Base-by-base conservation (phyloP, 2,888 invertebrate genomes). In the Isoperla grammatica region DNA sequence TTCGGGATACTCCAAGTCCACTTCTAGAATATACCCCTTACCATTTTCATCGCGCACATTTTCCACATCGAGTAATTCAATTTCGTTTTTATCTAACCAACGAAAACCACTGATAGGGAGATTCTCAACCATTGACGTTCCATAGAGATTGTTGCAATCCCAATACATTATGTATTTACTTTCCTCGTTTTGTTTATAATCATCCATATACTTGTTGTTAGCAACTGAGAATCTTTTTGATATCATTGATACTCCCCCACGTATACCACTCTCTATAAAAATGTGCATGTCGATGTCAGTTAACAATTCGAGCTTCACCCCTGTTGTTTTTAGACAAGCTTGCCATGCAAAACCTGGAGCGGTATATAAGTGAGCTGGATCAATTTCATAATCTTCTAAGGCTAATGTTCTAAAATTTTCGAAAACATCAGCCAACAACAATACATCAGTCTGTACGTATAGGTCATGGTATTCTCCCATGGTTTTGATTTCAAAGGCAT, bases 1-100 rank as follows among this genome's bases (percentile, higher is more conserved):
- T 13, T 66, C 19, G 2, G 74, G 73, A 65, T 77, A 76, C 29
- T 71, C 67, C 20, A 77, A 59, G 61, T 77, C 75, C 2, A 76
- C 74, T 63, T 76, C 73, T 2, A 76, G 64, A 35, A 75, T 69
- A 60, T 71, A 74, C 0, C 71, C 73, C 11, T 55, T 61, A 42
- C 67, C 66, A 45, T 54, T 56, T 50, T 67, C 61, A 20, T 65
- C 62, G 0, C 23, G n/a, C 17, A 63, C 49, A 15, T 59, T 35
- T 37, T 57, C 23, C n/a, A 56, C 29, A 11, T 37, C 48, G 23
- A 61, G 29, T 23, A 59, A 48, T 11, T 43, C 59, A 59, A 35
- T 46, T 43, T 63, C 22, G 62, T 57, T 45, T 40, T 64, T 50
- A n/a, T 59, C 35, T 13, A 67, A 29, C 70, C 71, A 73, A 53